Percentiles rank a stretch among this genome's conserved stretches.
Conservation (phyloP, 2,113 vertebrate genomes). For the Chaetura pelagica region DNA sequence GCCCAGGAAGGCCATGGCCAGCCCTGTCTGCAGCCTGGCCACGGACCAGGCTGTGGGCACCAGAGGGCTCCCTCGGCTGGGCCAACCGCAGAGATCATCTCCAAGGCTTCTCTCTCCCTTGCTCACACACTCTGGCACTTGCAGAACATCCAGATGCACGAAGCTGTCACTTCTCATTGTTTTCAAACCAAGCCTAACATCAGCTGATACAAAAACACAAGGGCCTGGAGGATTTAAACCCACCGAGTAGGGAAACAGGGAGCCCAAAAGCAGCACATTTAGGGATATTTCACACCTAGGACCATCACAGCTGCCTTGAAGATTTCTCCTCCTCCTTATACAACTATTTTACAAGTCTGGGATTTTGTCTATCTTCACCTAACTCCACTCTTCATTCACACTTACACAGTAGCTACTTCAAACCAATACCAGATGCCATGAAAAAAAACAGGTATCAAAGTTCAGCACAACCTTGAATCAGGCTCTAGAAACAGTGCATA, state of each 20-base stretch:
- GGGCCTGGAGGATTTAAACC: not conserved
- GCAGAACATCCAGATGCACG: not conserved
- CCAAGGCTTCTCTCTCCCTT: not conserved
- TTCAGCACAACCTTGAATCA: not conserved
- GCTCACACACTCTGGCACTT: not conserved
- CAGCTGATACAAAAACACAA: not conserved
- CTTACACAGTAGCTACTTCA: not conserved
- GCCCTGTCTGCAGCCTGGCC: not conserved
- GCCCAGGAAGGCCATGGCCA: too few species aligned
- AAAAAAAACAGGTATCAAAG: not conserved
- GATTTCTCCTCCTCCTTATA: not conserved
- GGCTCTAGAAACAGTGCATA: not conserved
- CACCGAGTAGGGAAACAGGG: not conserved
- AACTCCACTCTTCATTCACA: not conserved
- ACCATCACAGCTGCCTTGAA: slow-evolving; percentile 37
- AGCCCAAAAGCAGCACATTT: not conserved
- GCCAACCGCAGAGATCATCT: not conserved
- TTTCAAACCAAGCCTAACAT: slow-evolving; percentile 32
- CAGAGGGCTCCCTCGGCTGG: slow-evolving; percentile 85
- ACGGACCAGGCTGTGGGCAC: slow-evolving; percentile 72
- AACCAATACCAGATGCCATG: not conserved
- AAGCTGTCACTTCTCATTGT: slow-evolving; percentile 31
- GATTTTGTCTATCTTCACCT: not conserved
- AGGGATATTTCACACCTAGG: slow-evolving; percentile 26
- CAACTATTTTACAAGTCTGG: too few species aligned